Evolutionary conservation across 2,113 vertebrate genomes (phyloP).

Genomic region (Panthera uncia): DNA sequence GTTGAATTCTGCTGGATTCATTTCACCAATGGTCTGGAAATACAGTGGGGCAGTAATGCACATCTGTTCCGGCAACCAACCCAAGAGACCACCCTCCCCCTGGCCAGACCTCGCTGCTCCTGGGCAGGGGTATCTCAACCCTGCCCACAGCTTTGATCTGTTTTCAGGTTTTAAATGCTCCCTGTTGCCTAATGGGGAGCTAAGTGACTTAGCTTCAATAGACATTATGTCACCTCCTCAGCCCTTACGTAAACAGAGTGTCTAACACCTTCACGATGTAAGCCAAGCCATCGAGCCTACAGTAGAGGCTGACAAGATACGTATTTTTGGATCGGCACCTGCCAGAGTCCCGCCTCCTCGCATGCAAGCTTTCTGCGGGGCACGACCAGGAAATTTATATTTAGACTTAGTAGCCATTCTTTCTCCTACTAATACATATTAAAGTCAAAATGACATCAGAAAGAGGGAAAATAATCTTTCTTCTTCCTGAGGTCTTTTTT

Average conservation of each 20-base stretch:
- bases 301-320: constrained; percentile 83
- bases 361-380: background rate
- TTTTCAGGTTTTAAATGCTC: constrained; percentile 82
- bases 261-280: constrained; percentile 78
- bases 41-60: constrained; percentile 5
- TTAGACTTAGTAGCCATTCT: background rate
- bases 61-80: constrained; percentile 28
- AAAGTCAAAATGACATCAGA: constrained; percentile 44
- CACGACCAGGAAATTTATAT: background rate
- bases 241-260: constrained; percentile 83
- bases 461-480: constrained; percentile 44
- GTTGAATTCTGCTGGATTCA: background rate
- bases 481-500: background rate
- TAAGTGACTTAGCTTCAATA: constrained; percentile 80
- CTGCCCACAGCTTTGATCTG: constrained; percentile 77
- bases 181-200: constrained; percentile 78
- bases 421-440: constrained; percentile 4
- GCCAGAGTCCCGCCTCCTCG: background rate
- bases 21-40: constrained; percentile 55
- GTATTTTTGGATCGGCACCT: constrained; percentile 55
- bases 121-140: background rate
- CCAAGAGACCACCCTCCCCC: constrained; percentile 30
- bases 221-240: constrained; percentile 86
- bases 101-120: background rate
- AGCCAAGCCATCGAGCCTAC: accelerated